A percentile compares a stretch with the other conserved stretches of the same genome.
phyloP scores from a whole-genome alignment of 1,140 invertebrate species.

The Daktulosphaira vitifoliae region DNA sequence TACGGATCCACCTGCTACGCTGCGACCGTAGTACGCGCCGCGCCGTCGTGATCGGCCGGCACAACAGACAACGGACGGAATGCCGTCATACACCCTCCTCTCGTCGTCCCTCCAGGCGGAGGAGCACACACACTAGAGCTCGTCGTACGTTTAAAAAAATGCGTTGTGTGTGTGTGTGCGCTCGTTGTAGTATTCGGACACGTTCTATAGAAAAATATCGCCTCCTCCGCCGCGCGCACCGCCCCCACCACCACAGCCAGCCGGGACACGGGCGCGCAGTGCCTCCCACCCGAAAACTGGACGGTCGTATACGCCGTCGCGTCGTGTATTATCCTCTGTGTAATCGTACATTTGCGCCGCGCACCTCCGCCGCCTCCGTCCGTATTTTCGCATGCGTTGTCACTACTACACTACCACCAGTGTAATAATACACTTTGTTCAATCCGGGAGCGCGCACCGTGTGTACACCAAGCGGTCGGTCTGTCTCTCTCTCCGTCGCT shows the following conservation, averaged over 20 bases:
- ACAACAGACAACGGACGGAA: neutral
- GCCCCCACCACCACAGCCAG: too few species aligned
- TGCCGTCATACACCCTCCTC: neutral
- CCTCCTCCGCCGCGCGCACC: neutral
- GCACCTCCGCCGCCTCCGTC: neutral
- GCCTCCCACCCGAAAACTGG: too few species aligned
- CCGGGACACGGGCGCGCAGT: too few species aligned
- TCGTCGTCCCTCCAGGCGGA: neutral
- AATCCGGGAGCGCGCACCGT: slow-evolving; percentile 17
- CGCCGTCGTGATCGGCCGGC: neutral
- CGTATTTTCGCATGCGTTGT: slow-evolving; percentile 12
- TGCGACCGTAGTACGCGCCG: neutral
- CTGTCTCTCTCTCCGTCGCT: too few species aligned
- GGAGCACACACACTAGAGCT: neutral
- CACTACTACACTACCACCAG: neutral
- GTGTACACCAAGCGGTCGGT: neutral
- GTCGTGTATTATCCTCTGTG: too few species aligned
- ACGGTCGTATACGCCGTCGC: too few species aligned
- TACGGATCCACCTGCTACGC: slow-evolving; percentile 19
- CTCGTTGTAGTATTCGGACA: neutral
- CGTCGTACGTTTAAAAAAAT: neutral
- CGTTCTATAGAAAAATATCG: slow-evolving; percentile 5
- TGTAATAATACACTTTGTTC: slow-evolving; percentile 27
- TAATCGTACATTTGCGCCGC: neutral
- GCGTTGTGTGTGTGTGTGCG: too few species aligned